A percentile compares a stretch with the other conserved stretches of the same genome.
These are phyloP conservation scores for Dendrophyllia cribrosa DNA, from an alignment of 64 coral and sea anemone species.

Conservation along the genomic window DNA sequence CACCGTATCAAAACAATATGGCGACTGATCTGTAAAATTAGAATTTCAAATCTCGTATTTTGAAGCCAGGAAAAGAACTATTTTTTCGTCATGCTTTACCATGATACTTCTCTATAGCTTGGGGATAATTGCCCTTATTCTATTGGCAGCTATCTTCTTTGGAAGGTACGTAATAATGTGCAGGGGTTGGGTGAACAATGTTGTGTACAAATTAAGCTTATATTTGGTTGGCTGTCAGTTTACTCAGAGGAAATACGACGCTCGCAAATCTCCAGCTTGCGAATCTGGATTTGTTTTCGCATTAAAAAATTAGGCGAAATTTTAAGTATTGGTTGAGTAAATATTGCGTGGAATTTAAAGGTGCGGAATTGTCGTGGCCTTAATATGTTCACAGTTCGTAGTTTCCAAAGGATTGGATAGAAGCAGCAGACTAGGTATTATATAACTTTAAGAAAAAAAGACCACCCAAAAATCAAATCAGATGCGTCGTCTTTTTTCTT, in stretches of 20 bases:
- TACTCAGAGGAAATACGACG: no score
- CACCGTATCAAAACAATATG: conserved; percentile 19
- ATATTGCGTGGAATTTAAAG: no score
- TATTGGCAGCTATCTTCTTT: conserved; percentile 55
- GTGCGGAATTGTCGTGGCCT: neutral
- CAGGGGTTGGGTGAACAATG: neutral
- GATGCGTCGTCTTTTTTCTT: no score
- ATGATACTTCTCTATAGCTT: conserved; percentile 56
- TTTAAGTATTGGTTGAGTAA: no score
- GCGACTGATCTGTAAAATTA: neutral
- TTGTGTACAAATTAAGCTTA: neutral
- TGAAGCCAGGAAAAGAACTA: neutral
- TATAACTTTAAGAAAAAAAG: no score
- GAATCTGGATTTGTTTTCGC: no score
- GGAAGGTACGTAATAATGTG: conserved; percentile 48
- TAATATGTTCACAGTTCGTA: no score
- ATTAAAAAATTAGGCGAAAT: no score
- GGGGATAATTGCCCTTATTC: conserved; percentile 9
- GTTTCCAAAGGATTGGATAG: no score
- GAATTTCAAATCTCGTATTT: neutral
- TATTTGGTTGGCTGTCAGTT: neutral
- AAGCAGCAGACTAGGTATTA: no score
- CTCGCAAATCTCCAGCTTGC: no score
- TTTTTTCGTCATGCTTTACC: neutral
- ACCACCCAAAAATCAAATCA: no score